A percentile compares a stretch with the other conserved stretches of the same genome.
These are phyloP conservation scores for Oryctes rhinoceros DNA, from an alignment of 1,140 invertebrate species.

Conservation along the genomic window DNA sequence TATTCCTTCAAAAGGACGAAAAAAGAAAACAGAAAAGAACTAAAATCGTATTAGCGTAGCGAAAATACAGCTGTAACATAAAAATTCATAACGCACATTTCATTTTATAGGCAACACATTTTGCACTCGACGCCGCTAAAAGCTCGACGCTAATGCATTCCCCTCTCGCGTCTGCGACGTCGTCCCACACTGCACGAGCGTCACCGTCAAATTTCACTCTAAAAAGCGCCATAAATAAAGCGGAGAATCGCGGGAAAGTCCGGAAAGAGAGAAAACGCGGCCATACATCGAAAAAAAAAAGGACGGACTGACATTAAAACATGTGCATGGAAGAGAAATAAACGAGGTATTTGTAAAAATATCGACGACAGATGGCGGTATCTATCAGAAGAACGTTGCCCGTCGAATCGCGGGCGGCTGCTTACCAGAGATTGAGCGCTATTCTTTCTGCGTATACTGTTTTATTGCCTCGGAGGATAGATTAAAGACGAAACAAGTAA, in stretches of 20 bases:
- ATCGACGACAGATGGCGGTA: conserved; percentile 36
- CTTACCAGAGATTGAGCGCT: conserved; percentile 12
- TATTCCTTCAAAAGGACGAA: background rate
- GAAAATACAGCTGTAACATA: conserved; percentile 44
- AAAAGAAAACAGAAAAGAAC: background rate
- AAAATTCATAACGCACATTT: conserved; percentile 51
- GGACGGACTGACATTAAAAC: background rate
- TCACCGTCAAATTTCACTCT: background rate
- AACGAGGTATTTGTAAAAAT: conserved; percentile 34
- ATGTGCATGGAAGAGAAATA: conserved; percentile 24
- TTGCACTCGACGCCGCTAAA: conserved; percentile 51
- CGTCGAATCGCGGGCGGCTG: conserved; percentile 21
- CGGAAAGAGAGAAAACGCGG: background rate
- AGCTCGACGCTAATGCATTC: conserved; percentile 54
- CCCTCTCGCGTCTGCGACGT: conserved; percentile 42
- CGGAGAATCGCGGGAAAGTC: background rate
- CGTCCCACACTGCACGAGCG: background rate
- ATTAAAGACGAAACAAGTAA: conserved; percentile 35
- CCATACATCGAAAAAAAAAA: background rate
- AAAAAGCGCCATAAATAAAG: background rate
- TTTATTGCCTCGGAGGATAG: conserved; percentile 33
- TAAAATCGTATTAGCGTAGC: conserved; percentile 41
- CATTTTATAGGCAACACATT: conserved; percentile 50
- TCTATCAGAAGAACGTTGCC: conserved; percentile 22
- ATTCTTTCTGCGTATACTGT: conserved; percentile 1